Base-by-base conservation (phyloP, 2,797 vertebrate genomes). In the Gallinago stenura region DNA sequence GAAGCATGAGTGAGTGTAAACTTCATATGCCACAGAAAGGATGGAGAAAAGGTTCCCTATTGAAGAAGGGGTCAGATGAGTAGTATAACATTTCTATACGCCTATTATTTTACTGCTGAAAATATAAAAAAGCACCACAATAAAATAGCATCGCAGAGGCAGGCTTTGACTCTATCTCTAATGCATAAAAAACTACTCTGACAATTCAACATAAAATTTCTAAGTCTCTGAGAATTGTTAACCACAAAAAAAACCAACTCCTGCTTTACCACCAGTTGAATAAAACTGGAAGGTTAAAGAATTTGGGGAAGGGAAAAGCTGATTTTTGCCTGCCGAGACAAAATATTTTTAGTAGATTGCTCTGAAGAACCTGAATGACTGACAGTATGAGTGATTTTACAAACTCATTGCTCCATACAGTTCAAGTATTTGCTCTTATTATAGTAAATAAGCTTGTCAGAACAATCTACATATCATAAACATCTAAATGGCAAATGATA, bases 401-500 rank as follows among this genome's bases (percentile, higher is more conserved):
- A 88, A 79, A 90, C 58, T 76, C 30, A 78, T 73, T 77, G 92
- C 64, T 82, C 83, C 70, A 70, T 83, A 69, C 58, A 84, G 41
- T 81, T 37, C 78, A 83, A 93, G 48, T 61, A 86, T 88, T 94
- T 85, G 37, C 62, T 95, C 25, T 71, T 89, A 56, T 85, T 90
- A 84, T 33, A 68, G 80, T 76, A 89, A 94, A 79, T 79, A 90
- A 87, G 25, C 30, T 91, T 94, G 84, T 66, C 89, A 96, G 73
- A 75, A 72, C 43, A 96, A 90, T 83, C 30, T 89, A 93, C 57
- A 43, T 82, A 88, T 81, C 76, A 89, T 64, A 90, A 91, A 87
- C 53, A 85, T 93, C 94, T 94, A 91, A 95, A 90, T 68, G 28
- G 39, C 65, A 96, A 93, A 66, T 94, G 31, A 87, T 56, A 88